phyloP scores from a whole-genome alignment of 92 coral and sea anemone genomes.

The Parazoanthus swiftii region DNA sequence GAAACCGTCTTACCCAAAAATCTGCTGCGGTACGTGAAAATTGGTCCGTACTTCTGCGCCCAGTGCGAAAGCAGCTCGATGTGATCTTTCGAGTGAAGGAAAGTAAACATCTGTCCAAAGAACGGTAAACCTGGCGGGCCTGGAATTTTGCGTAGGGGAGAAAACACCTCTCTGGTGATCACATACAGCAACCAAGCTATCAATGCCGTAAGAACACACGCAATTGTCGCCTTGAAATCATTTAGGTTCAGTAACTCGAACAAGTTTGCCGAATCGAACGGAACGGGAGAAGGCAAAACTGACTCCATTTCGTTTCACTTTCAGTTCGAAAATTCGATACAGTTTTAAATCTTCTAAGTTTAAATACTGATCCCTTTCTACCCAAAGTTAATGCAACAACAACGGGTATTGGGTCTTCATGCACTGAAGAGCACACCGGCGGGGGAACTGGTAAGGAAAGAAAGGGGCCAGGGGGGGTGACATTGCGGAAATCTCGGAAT shows the following conservation, averaged over 20 bases:
- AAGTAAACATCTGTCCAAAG: slow-evolving; percentile 22
- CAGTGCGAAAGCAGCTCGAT: background rate
- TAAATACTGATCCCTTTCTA: too few relatives aligned
- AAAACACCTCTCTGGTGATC: background rate
- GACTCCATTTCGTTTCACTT: too few relatives aligned
- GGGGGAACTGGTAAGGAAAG: too few relatives aligned
- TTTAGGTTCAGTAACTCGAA: background rate
- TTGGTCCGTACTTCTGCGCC: slow-evolving; percentile 29
- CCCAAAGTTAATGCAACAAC: too few relatives aligned
- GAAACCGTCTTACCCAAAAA: background rate
- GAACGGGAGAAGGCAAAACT: too few relatives aligned
- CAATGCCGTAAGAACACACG: background rate
- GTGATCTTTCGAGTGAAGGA: slow-evolving; percentile 5
- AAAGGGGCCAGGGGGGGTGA: too few relatives aligned
- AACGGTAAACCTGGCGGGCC: slow-evolving; percentile 7
- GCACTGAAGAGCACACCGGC: too few relatives aligned
- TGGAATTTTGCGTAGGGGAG: slow-evolving; percentile 8
- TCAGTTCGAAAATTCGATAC: too few relatives aligned
- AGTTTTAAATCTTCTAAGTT: too few relatives aligned
- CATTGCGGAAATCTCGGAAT: too few relatives aligned
- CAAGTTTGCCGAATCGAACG: background rate
- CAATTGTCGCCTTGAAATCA: background rate
- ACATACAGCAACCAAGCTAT: background rate
- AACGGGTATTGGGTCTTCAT: too few relatives aligned
- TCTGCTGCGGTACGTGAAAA: slow-evolving; percentile 25